Evolutionary conservation across 2,888 invertebrate species (phyloP).

Genomic region (Vannuccia rotundouncinata): DNA sequence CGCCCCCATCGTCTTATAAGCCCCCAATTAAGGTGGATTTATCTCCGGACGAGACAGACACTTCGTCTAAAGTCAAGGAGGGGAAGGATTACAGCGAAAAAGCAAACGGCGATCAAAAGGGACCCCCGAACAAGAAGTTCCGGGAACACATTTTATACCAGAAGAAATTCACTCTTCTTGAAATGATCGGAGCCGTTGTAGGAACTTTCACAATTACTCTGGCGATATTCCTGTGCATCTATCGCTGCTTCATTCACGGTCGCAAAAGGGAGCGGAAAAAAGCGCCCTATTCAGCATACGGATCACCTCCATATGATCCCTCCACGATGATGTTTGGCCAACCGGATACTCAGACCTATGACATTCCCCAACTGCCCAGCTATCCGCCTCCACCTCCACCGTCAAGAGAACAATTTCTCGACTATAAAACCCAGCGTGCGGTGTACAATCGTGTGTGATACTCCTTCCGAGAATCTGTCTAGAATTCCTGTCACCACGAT

Average conservation of each 20-base stretch:
- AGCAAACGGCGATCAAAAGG: background rate
- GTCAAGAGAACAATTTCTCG: conserved; percentile 1
- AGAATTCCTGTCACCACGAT: background rate
- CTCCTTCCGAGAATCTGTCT: background rate
- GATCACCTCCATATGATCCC: background rate
- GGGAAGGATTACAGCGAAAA: background rate
- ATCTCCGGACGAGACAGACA: background rate
- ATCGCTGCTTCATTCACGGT: background rate
- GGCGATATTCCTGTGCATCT: background rate
- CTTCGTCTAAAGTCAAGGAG: background rate
- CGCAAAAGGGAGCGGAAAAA: background rate
- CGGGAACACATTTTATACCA: background rate
- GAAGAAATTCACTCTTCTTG: background rate
- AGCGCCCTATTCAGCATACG: background rate
- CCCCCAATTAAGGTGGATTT: background rate
- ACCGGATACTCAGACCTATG: conserved; percentile 38
- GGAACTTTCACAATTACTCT: conserved; percentile 1
- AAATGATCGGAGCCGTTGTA: conserved; percentile 4
- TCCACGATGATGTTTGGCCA: conserved; percentile 15
- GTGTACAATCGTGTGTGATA: conserved; percentile 2
- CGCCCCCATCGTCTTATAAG: background rate
- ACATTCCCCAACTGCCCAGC: conserved; percentile 29
- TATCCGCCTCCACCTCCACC: conserved; percentile 14
- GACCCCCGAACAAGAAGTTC: background rate
- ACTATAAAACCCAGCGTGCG: background rate